Evolutionary conservation across 2,113 vertebrate species (phyloP), one percentile per base, ranked within the genome.

Genomic region (Scalopus aquaticus): DNA sequence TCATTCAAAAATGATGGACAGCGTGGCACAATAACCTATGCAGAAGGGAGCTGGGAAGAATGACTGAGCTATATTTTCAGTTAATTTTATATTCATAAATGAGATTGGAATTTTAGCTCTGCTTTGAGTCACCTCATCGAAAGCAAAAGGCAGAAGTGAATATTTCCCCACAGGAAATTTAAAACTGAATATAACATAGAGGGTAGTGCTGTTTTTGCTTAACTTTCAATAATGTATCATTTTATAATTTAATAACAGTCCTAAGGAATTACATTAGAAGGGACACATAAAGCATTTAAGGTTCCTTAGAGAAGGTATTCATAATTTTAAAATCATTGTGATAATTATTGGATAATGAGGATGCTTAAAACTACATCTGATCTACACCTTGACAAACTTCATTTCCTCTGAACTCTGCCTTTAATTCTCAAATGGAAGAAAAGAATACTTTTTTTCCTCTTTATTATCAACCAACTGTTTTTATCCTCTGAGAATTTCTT

Each of bases 71-170:
- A 32, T 82, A 94, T 70, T 92, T 93, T 13, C 51, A 79, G 62
- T 88, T 96, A 93, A 96, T 94, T 96, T 96, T 42, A 76, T 96
- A 94, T 95, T 96, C 92, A 94, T 79, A 93, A 88, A 39, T 88
- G 95, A 96, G 46, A 90, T 96, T 78, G 93, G 73, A 90, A 78
- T 77, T 39, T 2, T 35, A 73, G 69, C 51, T 78, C 46, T 58
- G 30, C 77, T 95, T 72, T 96, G 73, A 95, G 79, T 37, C 35
- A 70, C 35, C 19, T 37, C 35, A 35, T 69, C 84, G 82, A 49
- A 95, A 39, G 67, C 49, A 92, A 90, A 80, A 76, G 19, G 37
- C 64, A 91, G 77, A 78, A 30, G 11, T 62, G 79, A 93, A 42
- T 67, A 62, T 79, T 91, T 89, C 30, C 96, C 91, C 86, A 91